Conservation (phyloP, 1,140 invertebrate genomes). For the Neuroterus valhalla region DNA sequence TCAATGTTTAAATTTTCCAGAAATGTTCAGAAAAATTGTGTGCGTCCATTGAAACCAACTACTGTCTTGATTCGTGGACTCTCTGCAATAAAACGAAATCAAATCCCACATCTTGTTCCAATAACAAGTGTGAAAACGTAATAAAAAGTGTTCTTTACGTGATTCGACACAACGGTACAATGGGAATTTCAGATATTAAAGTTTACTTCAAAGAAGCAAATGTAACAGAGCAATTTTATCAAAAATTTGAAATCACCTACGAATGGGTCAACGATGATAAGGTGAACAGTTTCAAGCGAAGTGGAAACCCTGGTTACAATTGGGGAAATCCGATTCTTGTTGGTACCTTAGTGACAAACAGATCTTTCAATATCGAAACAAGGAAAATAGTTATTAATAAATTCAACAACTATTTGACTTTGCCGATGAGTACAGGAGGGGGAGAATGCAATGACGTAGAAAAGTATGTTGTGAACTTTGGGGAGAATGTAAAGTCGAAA, state of each 20-base stretch:
- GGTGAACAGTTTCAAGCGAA: constrained; percentile 70
- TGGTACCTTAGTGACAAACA: constrained; percentile 65
- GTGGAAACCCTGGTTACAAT: constrained; percentile 83
- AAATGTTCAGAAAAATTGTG: constrained; percentile 75
- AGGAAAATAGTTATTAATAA: constrained; percentile 60
- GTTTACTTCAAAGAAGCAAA: constrained; percentile 71
- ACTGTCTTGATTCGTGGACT: constrained; percentile 68
- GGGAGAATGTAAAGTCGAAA: constrained; percentile 73
- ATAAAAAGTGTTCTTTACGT: constrained; percentile 74
- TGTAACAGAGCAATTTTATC: constrained; percentile 68
- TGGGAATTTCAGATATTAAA: constrained; percentile 73
- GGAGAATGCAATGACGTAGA: constrained; percentile 68
- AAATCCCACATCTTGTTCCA: constrained; percentile 52
- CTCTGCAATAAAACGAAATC: constrained; percentile 53
- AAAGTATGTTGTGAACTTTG: constrained; percentile 71
- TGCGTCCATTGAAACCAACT: constrained; percentile 65
- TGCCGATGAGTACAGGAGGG: constrained; percentile 66
- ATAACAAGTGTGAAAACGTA: constrained; percentile 69
- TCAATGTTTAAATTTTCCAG: constrained; percentile 57
- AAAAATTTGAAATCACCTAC: constrained; percentile 75
- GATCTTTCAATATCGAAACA: constrained; percentile 50
- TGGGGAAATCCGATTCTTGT: constrained; percentile 79
- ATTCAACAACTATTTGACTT: constrained; percentile 67
- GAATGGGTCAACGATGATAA: constrained; percentile 71
- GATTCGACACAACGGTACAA: constrained; percentile 77